Conservation (phyloP, 35 echinoderm and acorn worm genomes). For the Patiria miniata region DNA sequence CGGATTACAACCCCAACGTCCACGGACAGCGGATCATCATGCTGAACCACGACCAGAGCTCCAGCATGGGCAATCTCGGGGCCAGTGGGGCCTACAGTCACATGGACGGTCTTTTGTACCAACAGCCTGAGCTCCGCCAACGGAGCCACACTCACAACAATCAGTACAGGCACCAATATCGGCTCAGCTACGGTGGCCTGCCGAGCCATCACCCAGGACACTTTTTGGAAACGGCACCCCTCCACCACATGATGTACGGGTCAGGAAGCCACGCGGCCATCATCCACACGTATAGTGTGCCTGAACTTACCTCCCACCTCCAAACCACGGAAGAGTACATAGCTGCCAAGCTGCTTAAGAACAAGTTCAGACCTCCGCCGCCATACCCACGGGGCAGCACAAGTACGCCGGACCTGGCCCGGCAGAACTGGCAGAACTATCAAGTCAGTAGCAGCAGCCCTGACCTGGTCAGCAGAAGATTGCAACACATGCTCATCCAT, state of each 20-base stretch:
- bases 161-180: conserved; percentile 64
- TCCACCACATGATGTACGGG: conserved; percentile 57
- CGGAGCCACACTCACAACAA: conserved; percentile 42
- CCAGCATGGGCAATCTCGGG: conserved; percentile 76
- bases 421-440: conserved; percentile 72
- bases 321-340: conserved; percentile 94
- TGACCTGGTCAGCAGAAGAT: conserved; percentile 77
- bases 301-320: conserved; percentile 83
- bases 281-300: conserved; percentile 89
- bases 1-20: conserved; percentile 81
- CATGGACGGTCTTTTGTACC: conserved; percentile 37
- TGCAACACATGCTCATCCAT: conserved; percentile 52
- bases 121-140: conserved; percentile 64
- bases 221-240: conserved; percentile 77
- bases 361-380: conserved; percentile 91
- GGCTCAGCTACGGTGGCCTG: conserved; percentile 78
- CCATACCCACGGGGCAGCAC: conserved; percentile 92
- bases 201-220: conserved; percentile 65
- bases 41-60: conserved; percentile 73
- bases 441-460: conserved; percentile 96
- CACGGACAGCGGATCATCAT: conserved; percentile 60
- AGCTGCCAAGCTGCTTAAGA: conserved; percentile 86
- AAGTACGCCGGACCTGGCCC: conserved; percentile 90
- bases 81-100: conserved; percentile 54
- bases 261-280: conserved; percentile 32